Conservation (phyloP, 2,113 vertebrate species). For the Rhizomys pruinosus region DNA sequence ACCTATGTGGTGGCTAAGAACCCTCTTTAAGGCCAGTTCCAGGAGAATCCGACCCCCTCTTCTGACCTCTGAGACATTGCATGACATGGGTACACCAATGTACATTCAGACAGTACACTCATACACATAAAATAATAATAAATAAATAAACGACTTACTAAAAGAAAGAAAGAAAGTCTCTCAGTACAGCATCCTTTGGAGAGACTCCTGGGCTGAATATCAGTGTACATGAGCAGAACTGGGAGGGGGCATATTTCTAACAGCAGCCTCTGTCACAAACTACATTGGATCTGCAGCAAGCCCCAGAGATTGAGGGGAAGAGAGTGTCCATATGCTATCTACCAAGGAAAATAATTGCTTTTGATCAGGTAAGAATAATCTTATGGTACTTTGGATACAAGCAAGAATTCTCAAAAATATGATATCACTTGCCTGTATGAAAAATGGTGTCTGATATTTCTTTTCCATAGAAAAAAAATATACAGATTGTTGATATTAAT, state of each 20-base stretch:
- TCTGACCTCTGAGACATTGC: no score
- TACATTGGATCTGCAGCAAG: no score
- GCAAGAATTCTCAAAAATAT: neutral
- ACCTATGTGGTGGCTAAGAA: no score
- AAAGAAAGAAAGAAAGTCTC: no score
- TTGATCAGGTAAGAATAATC: neutral
- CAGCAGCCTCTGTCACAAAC: neutral
- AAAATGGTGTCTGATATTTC: neutral
- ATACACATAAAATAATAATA: no score
- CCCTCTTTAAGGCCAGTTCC: no score
- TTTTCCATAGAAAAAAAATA: neutral
- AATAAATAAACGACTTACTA: no score
- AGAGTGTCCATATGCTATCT: accelerated
- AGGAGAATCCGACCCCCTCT: no score
- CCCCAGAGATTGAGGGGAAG: accelerated
- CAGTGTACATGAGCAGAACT: no score
- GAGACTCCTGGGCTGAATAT: no score
- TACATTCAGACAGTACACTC: no score
- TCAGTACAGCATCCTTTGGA: neutral
- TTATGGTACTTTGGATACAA: neutral
- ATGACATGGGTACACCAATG: no score
- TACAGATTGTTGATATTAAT: neutral
- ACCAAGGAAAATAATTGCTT: neutral
- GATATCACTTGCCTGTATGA: neutral
- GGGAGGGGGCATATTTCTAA: neutral